Evolutionary conservation across 2,888 invertebrate species (phyloP), one percentile per base, ranked within the genome.

Genomic region (Dasysyrphus tricinctus): DNA sequence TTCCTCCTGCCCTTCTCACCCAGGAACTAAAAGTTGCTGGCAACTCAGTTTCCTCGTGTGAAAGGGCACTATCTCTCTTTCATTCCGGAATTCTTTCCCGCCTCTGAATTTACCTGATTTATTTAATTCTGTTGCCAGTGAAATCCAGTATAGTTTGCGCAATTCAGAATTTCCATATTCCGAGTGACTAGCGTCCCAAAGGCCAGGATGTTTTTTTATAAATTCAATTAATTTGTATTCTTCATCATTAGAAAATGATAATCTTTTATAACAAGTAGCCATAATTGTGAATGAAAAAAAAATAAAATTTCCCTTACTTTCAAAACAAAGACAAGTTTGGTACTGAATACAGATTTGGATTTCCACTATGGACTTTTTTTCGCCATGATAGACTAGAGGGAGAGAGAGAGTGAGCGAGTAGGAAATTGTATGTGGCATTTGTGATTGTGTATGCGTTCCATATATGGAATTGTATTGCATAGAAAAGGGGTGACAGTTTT

Each of bases 221-320:
- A 76, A 84, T 76, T 79, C 65, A 44, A 88, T 88, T 5, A 88
- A 49, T 29, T 49, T 12, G 3, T 74, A 80, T 34, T 88, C 88
- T 54, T 88, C 88, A 16, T 87, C 81, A 37, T 88, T 88, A 47
- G 88, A 87, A 6, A 87, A 88, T 67, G 83, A 88, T 61, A 88
- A 77, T 65, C 88, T 61, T 24, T 83, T 80, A 32, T 88, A 88
- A 44, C 70, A 74, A 8, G 63, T 59, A 24, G 87, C 72, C 78
- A 81, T 80, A 44, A 24, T 16, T 3, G 5, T 16, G 16, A 9
- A 61, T 29, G 6, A 29, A 37, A 47, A 61, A 29, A 39, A 12
- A 74, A 29, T 24, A 16, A 47, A 57, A 49, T 54, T 24, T 8
- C n/a, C 12, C 7, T 8, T n/a, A 51, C 39, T 72, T 42, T 29